Evolutionary conservation across 2,888 invertebrate species (phyloP).

Genomic region (Pterostichus madidus): DNA sequence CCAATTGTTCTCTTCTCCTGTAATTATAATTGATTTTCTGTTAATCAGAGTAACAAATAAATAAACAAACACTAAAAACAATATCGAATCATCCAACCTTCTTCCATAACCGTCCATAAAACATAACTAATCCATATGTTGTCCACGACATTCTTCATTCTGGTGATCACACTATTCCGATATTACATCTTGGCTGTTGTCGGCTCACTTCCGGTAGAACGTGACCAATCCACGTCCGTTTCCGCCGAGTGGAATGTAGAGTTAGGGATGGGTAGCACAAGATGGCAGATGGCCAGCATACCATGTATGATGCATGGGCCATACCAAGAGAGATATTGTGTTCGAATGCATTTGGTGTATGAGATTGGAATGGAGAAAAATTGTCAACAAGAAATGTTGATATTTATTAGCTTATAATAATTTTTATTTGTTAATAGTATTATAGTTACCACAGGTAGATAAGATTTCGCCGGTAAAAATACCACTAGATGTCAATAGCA

Average conservation of each 20-base stretch:
- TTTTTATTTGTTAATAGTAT: no score
- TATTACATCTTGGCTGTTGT: slow-evolving; percentile 54
- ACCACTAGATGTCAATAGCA: no score
- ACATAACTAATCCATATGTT: slow-evolving; percentile 4
- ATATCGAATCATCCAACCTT: no score
- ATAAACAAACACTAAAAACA: no score
- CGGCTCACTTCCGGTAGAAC: slow-evolving; percentile 46
- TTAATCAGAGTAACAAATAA: no score
- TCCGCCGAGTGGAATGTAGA: slow-evolving; percentile 37
- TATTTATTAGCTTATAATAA: no score
- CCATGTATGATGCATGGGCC: slow-evolving; percentile 40
- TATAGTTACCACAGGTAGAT: no score
- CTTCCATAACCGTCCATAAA: neutral
- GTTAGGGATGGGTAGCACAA: neutral
- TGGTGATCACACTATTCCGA: slow-evolving; percentile 45
- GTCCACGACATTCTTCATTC: slow-evolving; percentile 18
- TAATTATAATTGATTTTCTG: no score
- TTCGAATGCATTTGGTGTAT: neutral
- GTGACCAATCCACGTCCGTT: slow-evolving; percentile 55
- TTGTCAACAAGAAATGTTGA: no score
- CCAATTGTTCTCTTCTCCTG: no score
- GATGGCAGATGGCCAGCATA: slow-evolving; percentile 43
- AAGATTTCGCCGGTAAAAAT: no score
- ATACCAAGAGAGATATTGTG: slow-evolving; percentile 27
- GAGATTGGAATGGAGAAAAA: neutral